phyloP scores from a whole-genome alignment of 2,888 invertebrate species.

The Platycheirus albimanus region DNA sequence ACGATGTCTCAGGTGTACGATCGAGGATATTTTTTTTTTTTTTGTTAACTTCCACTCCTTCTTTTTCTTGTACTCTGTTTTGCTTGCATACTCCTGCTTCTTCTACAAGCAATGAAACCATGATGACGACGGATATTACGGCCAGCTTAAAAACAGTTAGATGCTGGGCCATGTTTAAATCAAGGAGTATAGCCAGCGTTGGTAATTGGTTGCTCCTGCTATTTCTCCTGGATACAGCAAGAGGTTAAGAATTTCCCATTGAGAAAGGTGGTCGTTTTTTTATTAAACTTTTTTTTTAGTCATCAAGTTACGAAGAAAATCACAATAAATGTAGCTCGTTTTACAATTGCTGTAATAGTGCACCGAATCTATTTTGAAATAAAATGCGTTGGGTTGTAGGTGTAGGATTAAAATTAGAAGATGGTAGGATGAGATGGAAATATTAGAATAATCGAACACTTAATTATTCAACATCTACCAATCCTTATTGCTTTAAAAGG shows the following conservation, averaged over 20 bases:
- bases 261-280: constrained; percentile 59
- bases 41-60: constrained; percentile 14
- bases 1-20: constrained; percentile 69
- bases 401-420: constrained; percentile 21
- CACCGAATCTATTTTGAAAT: no score
- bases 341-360: no score
- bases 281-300: constrained; percentile 15
- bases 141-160: constrained; percentile 59
- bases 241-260: constrained; percentile 68
- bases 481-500: constrained; percentile 13
- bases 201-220: constrained; percentile 69
- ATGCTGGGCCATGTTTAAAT: constrained; percentile 46
- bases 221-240: constrained; percentile 68
- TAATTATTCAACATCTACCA: constrained; percentile 13
- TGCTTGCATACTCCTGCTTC: no score
- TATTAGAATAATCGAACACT: constrained; percentile 28
- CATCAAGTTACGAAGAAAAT: constrained; percentile 57
- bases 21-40: constrained; percentile 23
- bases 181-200: constrained; percentile 22
- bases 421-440: constrained; percentile 11
- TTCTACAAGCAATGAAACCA: no score
- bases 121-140: not conserved
- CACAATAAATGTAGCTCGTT: no score
- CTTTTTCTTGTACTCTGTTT: no score
- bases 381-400: no score